Percentiles rank a stretch among this genome's conserved stretches.
Evolutionary conservation across 2,113 vertebrate genomes (phyloP).

Genomic region (Ariopsis seemanni): DNA sequence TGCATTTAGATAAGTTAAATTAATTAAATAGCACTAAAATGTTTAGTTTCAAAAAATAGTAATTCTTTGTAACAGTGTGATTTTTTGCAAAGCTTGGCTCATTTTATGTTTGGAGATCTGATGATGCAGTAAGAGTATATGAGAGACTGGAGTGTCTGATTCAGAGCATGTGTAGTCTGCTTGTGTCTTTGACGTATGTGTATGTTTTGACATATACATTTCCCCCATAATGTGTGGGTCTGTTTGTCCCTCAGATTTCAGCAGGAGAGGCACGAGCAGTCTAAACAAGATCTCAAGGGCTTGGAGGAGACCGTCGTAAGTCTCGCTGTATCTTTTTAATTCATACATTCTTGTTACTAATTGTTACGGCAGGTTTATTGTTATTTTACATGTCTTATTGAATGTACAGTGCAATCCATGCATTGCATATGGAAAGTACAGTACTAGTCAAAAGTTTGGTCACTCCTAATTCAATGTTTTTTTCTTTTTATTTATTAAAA

Average conservation of each 20-base stretch:
- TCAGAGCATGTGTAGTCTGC: not conserved
- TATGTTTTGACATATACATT: not conserved
- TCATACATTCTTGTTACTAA: not conserved
- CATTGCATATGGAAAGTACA: not conserved
- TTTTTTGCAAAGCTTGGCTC: not conserved
- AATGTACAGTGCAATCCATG: not conserved
- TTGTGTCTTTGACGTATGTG: no score
- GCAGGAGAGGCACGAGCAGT: slow-evolving; percentile 89
- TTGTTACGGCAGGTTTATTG: not conserved
- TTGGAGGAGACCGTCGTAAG: slow-evolving; percentile 94
- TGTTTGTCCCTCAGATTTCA: slow-evolving; percentile 78
- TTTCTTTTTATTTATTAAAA: no score
- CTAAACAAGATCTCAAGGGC: slow-evolving; percentile 89
- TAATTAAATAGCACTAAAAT: not conserved
- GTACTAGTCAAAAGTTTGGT: no score
- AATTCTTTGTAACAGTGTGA: not conserved
- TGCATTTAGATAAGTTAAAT: not conserved
- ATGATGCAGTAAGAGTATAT: not conserved
- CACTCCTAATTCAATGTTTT: no score
- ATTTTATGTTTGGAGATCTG: not conserved
- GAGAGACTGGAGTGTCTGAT: not conserved
- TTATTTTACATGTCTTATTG: not conserved
- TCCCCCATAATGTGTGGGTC: not conserved
- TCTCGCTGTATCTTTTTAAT: slow-evolving; percentile 45
- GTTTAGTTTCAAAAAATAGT: not conserved